Evolutionary conservation across 2,797 vertebrate species (phyloP).

Genomic region (Halcyon smyrnensis): DNA sequence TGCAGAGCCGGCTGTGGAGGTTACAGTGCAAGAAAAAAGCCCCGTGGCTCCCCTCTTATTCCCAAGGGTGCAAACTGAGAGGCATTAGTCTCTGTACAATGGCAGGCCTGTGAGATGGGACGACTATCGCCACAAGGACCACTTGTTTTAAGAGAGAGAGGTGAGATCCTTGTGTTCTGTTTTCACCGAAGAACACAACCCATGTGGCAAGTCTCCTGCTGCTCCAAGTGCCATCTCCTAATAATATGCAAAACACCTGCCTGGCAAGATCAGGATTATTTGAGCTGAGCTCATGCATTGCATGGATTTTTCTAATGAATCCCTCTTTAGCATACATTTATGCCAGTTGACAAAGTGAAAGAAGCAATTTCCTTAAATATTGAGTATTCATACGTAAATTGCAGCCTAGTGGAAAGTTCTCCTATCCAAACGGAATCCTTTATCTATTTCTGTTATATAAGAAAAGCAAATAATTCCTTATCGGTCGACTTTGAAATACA

Average conservation of each 20-base stretch:
- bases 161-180: not conserved
- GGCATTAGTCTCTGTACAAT: not conserved
- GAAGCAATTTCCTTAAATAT: constrained; percentile 70
- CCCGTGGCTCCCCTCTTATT: no score
- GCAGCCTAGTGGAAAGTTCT: constrained; percentile 56
- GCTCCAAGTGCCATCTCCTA: not conserved
- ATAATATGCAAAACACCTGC: constrained; percentile 49
- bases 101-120: not conserved
- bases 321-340: constrained; percentile 67
- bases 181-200: not conserved
- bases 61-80: not conserved
- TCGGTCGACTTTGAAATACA: constrained; percentile 65
- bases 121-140: not conserved
- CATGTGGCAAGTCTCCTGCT: not conserved
- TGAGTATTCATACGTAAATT: constrained; percentile 67
- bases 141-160: not conserved
- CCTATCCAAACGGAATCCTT: constrained; percentile 54
- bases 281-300: constrained; percentile 29
- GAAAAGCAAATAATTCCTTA: constrained; percentile 72
- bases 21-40: not conserved
- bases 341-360: constrained; percentile 61
- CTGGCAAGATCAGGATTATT: constrained; percentile 43
- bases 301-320: constrained; percentile 55
- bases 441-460: constrained; percentile 73
- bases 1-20: not conserved